Conservation (phyloP, 2,797 vertebrate genomes). For the Urophycis tenuis region DNA sequence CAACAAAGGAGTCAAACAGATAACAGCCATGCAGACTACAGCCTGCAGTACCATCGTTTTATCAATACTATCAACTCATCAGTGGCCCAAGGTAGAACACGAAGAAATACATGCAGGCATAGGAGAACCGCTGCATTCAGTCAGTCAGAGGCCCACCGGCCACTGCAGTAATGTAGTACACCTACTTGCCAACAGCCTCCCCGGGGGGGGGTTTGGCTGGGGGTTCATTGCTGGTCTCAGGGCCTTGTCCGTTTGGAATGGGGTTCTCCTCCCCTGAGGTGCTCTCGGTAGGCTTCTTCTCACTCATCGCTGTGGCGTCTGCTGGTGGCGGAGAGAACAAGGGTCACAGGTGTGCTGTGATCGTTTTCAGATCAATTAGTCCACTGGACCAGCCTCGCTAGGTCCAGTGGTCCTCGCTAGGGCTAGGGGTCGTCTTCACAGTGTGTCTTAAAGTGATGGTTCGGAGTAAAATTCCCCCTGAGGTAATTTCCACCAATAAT, state of each 20-base stretch:
- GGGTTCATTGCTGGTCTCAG: conserved; percentile 64
- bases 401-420: too few relatives aligned
- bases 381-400: too few relatives aligned
- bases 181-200: conserved; percentile 62
- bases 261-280: conserved; percentile 79
- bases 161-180: conserved; percentile 4
- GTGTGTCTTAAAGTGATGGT: too few relatives aligned
- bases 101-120: too few relatives aligned
- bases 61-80: too few relatives aligned
- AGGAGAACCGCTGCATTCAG: background rate
- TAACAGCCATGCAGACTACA: background rate
- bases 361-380: background rate
- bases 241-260: conserved; percentile 87
- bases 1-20: background rate
- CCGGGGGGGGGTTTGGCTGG: conserved; percentile 39
- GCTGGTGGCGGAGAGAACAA: background rate
- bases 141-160: background rate
- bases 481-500: too few relatives aligned
- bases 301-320: conserved; percentile 58
- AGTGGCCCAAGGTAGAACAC: too few relatives aligned
- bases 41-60: too few relatives aligned
- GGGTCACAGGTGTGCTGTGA: background rate
- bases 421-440: too few relatives aligned
- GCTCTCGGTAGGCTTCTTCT: conserved; percentile 53
- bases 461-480: too few relatives aligned